These are phyloP conservation scores for Chaenogobius annularis DNA, from an alignment of 2,113 vertebrate genomes.

Conservation along the genomic window DNA sequence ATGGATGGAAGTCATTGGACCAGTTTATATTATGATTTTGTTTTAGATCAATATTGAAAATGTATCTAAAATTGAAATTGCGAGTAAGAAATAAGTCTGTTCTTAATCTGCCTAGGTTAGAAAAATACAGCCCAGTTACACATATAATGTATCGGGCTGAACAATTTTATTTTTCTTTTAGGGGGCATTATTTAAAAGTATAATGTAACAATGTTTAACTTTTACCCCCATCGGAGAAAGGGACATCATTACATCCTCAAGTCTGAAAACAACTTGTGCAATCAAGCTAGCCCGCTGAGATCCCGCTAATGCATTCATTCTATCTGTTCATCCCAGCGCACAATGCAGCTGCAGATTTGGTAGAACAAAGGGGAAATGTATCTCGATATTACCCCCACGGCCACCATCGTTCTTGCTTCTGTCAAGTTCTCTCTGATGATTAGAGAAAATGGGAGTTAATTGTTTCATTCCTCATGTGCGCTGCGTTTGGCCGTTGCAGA, in stretches of 20 bases:
- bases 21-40: too few relatives aligned
- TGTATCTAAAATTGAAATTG: too few relatives aligned
- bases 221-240: not conserved
- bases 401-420: constrained; percentile 22
- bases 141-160: not conserved
- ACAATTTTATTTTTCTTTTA: not conserved
- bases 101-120: too few relatives aligned
- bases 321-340: not conserved
- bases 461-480: constrained; percentile 61
- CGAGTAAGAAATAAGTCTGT: too few relatives aligned
- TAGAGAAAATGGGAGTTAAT: constrained; percentile 63
- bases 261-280: not conserved
- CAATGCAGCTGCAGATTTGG: not conserved
- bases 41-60: too few relatives aligned
- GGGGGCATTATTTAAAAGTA: not conserved
- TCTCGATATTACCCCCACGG: constrained; percentile 31
- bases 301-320: not conserved
- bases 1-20: too few relatives aligned
- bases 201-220: not conserved
- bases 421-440: constrained; percentile 53
- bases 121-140: too few relatives aligned
- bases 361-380: constrained; percentile 1
- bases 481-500: constrained; percentile 42
- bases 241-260: not conserved
- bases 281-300: not conserved